Evolutionary conservation across 2,113 vertebrate genomes (phyloP).

Genomic region (Corapipo altera): DNA sequence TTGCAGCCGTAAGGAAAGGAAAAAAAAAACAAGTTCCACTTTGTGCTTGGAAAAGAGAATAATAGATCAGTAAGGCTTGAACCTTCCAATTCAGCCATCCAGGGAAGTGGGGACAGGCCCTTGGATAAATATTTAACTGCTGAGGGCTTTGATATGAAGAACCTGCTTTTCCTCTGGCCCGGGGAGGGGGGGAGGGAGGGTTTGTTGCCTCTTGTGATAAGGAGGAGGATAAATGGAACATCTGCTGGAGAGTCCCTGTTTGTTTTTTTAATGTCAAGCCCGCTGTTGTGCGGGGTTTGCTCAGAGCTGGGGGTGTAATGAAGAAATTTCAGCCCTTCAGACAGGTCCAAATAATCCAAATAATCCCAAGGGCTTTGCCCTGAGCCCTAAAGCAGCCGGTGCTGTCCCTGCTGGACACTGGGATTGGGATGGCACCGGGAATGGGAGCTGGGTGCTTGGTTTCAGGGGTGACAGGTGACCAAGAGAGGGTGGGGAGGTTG

Average conservation of each 20-base stretch:
- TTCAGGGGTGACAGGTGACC: accelerated
- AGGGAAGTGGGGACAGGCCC: constrained; percentile 26
- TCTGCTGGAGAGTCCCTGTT: neutral
- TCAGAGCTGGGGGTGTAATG: neutral
- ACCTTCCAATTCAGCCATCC: constrained; percentile 21
- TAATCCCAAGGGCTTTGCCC: neutral
- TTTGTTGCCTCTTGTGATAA: constrained; percentile 8
- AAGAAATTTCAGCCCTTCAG: neutral
- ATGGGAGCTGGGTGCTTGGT: accelerated
- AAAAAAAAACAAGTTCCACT: constrained; percentile 30
- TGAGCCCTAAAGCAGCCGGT: accelerated
- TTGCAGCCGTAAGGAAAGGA: constrained; percentile 42
- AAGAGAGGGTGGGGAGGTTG: neutral
- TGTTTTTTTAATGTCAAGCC: neutral
- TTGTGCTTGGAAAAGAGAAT: constrained; percentile 70
- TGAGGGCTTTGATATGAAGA: constrained; percentile 53
- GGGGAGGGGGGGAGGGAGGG: neutral
- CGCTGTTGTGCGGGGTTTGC: neutral
- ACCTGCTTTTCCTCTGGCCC: neutral
- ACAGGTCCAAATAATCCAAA: neutral
- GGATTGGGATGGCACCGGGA: accelerated
- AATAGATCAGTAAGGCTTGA: constrained; percentile 70
- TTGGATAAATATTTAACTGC: constrained; percentile 65
- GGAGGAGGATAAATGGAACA: neutral
- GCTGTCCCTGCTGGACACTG: neutral